Conservation (phyloP, 2,797 vertebrate genomes). For the Garrulus glandarius region DNA sequence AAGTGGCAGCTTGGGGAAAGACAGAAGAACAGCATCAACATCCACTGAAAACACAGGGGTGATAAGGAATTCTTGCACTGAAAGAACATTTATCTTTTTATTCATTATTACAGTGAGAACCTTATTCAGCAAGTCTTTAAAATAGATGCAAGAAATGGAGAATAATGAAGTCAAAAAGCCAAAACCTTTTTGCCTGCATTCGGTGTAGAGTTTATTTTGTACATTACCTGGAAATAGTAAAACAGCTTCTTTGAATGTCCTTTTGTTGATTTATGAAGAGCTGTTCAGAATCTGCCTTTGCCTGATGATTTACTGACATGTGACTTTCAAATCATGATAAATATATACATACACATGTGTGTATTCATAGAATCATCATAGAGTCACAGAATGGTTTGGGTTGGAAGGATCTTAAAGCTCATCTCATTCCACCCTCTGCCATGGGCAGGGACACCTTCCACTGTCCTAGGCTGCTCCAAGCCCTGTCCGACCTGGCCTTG, state of each 20-base stretch:
- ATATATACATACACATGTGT: rapidly evolving
- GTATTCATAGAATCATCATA: not conserved
- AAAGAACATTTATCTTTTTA: not conserved
- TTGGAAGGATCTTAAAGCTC: not conserved
- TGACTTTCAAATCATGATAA: not conserved
- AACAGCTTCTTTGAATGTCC: not conserved
- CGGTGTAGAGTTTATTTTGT: not conserved
- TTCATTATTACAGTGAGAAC: not conserved
- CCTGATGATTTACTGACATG: not conserved
- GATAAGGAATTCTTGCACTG: not conserved
- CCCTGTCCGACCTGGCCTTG: not conserved
- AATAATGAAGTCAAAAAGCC: not conserved
- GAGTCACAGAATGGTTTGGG: not conserved
- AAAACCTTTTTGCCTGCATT: not conserved
- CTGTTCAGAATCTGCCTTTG: not conserved
- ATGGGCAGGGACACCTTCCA: not conserved
- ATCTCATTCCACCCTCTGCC: not conserved
- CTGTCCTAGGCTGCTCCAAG: not conserved
- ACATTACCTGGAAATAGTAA: not conserved
- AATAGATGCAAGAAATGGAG: not conserved
- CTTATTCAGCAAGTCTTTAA: not conserved
- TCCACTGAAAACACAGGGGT: not conserved
- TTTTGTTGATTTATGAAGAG: not conserved
- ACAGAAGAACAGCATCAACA: not conserved
- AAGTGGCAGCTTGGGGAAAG: not conserved